Evolutionary conservation across 2,888 invertebrate species (phyloP), one percentile per base, ranked within the genome.

Genomic region (Agrilus biguttatus): DNA sequence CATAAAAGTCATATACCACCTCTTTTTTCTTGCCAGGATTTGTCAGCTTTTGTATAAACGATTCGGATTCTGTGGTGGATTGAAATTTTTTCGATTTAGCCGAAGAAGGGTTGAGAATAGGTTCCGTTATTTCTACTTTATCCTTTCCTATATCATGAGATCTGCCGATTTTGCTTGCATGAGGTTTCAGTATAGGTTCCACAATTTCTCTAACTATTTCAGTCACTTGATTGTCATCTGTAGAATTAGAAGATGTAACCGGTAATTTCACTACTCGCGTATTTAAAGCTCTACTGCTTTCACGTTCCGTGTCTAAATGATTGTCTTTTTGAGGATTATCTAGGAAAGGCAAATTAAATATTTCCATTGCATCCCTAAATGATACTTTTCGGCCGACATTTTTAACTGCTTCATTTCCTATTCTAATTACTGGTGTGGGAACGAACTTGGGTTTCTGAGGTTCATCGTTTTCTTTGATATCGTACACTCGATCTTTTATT

Each of bases 141-240:
- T 56, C 58, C 45, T 57, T 61, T 10, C 56, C 52, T 28, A 64
- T 69, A 13, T 67, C 59, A 40, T 70, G 68, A 13, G 73, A 69
- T 13, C 70, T 56, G 4, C 74, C 69, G 37, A 73, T 62, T 54
- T 75, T 72, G 49, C 68, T 72, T 1, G 75, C 69, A 1, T 71
- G 72, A 1, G 81, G 75, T 45, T 76, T 73, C 1, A 86, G 65
- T 4, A 86, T 75, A 0, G 86, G 86, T 53, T 86, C 86, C 0
- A 80, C 77, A 14, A 86, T 79, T 64, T 86, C 86, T 14, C 72
- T 53, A 0, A 55, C 45, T 12, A 53, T 32, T 17, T 49, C 54
- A n/a, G 50, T 47, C 4, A 37, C 42, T 8, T 50, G 51, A 23
- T 42, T 33, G 12, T 42, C 39, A 23, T 34, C 36, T 8, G 23